Conservation (phyloP, 2,888 invertebrate genomes). For the Baronia brevicornis region DNA sequence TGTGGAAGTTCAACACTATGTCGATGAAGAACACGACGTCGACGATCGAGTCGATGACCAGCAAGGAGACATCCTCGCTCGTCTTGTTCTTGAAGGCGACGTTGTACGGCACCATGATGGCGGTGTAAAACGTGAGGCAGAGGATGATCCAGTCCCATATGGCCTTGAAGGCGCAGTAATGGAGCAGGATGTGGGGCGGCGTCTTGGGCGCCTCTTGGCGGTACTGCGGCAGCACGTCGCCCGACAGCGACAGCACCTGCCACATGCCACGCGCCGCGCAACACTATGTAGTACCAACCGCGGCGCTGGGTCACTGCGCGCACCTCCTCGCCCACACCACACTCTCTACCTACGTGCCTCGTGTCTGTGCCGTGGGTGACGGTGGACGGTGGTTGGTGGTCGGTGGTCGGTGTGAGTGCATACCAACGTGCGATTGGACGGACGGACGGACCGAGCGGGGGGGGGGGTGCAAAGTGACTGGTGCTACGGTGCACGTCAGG, state of each 20-base stretch:
- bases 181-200: slow-evolving; percentile 98
- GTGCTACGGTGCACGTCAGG: too few relatives aligned
- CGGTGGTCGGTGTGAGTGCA: too few relatives aligned
- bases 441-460: too few relatives aligned
- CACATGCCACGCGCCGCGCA: slow-evolving; percentile 18
- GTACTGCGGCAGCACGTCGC: slow-evolving; percentile 98
- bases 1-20: slow-evolving; percentile 99
- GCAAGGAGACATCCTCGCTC: slow-evolving; percentile 94
- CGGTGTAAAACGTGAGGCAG: slow-evolving; percentile 99
- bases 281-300: slow-evolving; percentile 13
- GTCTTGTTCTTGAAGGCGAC: slow-evolving; percentile 99
- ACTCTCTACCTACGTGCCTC: neutral
- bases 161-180: slow-evolving; percentile 99
- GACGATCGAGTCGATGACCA: slow-evolving; percentile 98
- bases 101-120: slow-evolving; percentile 99
- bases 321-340: slow-evolving; percentile 3
- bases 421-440: too few relatives aligned
- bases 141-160: slow-evolving; percentile 99
- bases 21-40: slow-evolving; percentile 99
- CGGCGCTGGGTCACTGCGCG: too few relatives aligned
- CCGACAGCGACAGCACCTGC: slow-evolving; percentile 93
- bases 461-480: too few relatives aligned
- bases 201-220: slow-evolving; percentile 99
- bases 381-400: too few relatives aligned
- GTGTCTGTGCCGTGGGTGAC: neutral